These are phyloP conservation scores for Parasteatoda lunata DNA, from an alignment of 2,888 invertebrate species.

Conservation along the genomic window DNA sequence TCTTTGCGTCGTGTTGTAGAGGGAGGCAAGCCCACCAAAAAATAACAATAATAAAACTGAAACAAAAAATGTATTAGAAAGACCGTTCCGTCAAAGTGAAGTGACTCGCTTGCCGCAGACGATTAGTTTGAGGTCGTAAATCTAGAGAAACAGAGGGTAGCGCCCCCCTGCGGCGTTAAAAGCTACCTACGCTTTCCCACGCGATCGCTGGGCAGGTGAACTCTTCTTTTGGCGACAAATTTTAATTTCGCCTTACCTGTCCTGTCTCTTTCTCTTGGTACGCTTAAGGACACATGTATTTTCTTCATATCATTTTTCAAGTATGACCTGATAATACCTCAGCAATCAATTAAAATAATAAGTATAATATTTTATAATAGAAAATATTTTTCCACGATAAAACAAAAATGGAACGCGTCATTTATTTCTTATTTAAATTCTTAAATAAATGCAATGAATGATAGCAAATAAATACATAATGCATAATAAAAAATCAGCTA, in stretches of 20 bases:
- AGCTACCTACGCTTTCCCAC: constrained; percentile 66
- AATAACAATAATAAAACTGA: constrained; percentile 16
- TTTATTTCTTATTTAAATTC: too few species aligned
- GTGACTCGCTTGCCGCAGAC: constrained; percentile 49
- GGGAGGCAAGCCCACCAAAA: constrained; percentile 45
- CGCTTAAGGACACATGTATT: background rate
- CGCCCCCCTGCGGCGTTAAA: constrained; percentile 59
- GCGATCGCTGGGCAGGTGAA: constrained; percentile 48
- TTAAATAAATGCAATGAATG: too few species aligned
- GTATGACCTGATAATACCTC: background rate
- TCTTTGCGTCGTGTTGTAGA: constrained; percentile 44
- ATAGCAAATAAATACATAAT: too few species aligned
- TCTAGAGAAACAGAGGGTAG: constrained; percentile 45
- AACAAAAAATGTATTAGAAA: constrained; percentile 31
- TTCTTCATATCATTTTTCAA: background rate
- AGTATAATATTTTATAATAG: too few species aligned
- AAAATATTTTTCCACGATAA: too few species aligned
- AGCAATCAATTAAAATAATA: too few species aligned
- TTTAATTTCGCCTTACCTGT: constrained; percentile 5
- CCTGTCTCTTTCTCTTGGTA: background rate
- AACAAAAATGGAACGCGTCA: too few species aligned
- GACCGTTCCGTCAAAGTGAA: constrained; percentile 51
- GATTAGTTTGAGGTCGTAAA: constrained; percentile 65
- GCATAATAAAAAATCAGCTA: too few species aligned
- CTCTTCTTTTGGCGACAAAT: constrained; percentile 28